Base-by-base conservation (phyloP, 2,888 invertebrate species). In the Hoplodrina ambigua region DNA sequence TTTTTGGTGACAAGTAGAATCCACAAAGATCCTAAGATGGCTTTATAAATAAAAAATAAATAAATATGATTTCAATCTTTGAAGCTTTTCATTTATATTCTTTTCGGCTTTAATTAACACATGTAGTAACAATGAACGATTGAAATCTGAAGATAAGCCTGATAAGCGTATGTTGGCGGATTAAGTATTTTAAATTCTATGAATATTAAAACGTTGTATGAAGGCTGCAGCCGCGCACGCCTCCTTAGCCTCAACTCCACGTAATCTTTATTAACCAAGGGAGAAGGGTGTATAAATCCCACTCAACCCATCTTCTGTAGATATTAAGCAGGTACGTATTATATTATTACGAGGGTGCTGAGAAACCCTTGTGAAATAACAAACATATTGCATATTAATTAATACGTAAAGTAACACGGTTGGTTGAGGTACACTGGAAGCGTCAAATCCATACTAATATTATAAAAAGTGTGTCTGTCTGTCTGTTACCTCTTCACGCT, bases 321-420 rank as follows among this genome's bases (percentile, higher is more conserved):
- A 57, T 78, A 72, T 72, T 64, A 78, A 60, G 50, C 72, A 72
- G 73, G 66, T 60, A 53, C 44, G 30, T 65, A 72, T 46, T 62
- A 65, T 75, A 76, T 64, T 56, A 65, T 72, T 67, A 56, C 53
- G 49, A 82, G 62, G 82, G 62, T 57, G 50, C 52, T 61, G 57
- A 59, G 54, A 55, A 70, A 72, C 81, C 70, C 77, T 76, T 63
- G 41, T 49, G 70, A 69, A 68, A 75, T 75, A 76, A 81, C 78
- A 81, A 78, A 81, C 81, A 66, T 72, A 81, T 78, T 72, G 78
- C 81, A 81, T 81, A 78, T 81, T 78, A 81, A 78, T 78, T 66
- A 78, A 63, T 57, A 33, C 46, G 25, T 50, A 52, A 56, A 69
- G 75, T 11, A 41, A 52, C 60, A 74, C 19, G 50, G 53, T 65